Percentiles rank a stretch among this genome's conserved stretches.
phyloP scores from a whole-genome alignment of 2,888 invertebrate genomes.

The Neria commutata region DNA sequence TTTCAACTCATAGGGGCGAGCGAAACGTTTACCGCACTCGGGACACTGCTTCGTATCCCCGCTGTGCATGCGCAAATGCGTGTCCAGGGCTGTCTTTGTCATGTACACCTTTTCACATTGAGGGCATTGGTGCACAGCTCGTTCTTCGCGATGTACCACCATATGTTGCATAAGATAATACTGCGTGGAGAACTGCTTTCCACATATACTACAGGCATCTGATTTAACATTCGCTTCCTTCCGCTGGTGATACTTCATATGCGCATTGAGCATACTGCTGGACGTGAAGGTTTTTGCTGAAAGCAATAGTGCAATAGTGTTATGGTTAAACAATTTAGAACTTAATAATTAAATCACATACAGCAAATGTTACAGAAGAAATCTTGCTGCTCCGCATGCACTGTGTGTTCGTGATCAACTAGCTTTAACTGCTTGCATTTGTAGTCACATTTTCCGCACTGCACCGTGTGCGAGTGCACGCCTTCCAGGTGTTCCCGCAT shows the following conservation, averaged over 20 bases:
- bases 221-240: constrained; percentile 27
- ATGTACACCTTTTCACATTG: constrained; percentile 35
- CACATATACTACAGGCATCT: constrained; percentile 39
- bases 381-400: too few species aligned
- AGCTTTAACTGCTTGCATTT: too few species aligned
- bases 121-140: constrained; percentile 33
- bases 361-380: too few species aligned
- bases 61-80: constrained; percentile 39
- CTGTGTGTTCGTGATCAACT: too few species aligned
- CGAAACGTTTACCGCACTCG: constrained; percentile 35
- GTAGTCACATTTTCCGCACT: too few species aligned
- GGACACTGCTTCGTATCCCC: constrained; percentile 36
- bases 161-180: constrained; percentile 38
- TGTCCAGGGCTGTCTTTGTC: constrained; percentile 37
- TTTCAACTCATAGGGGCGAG: constrained; percentile 39
- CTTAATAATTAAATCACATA: background rate
- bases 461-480: too few species aligned
- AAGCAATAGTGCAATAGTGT: constrained; percentile 16
- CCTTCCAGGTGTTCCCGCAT: too few species aligned
- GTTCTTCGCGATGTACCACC: constrained; percentile 35
- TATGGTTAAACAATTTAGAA: too few species aligned
- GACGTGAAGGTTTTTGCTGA: constrained; percentile 36
- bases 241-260: constrained; percentile 33
- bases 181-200: constrained; percentile 40
- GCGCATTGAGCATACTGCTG: constrained; percentile 35